These are phyloP conservation scores for Aldabrachelys gigantea DNA, from an alignment of 2,113 vertebrate genomes.

Conservation along the genomic window DNA sequence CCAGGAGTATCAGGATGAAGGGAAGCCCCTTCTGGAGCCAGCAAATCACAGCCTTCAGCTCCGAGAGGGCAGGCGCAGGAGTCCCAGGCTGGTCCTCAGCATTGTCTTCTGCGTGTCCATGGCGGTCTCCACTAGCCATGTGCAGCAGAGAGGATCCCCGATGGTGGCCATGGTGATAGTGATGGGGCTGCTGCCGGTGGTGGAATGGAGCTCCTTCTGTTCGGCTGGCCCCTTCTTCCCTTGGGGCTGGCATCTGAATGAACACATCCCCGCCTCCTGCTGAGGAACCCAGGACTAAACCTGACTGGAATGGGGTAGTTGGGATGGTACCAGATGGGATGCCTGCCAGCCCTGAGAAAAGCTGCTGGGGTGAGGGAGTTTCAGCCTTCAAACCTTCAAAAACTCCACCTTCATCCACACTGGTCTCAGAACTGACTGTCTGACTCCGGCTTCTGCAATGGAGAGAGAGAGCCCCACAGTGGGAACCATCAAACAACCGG, in stretches of 20 bases:
- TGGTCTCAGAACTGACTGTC: conserved; percentile 90
- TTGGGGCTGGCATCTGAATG: conserved; percentile 90
- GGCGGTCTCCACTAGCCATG: conserved; percentile 85
- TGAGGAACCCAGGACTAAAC: conserved; percentile 90
- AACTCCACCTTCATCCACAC: conserved; percentile 90
- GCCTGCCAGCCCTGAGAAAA: conserved; percentile 90
- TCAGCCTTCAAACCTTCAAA: conserved; percentile 96
- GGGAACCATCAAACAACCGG: not conserved
- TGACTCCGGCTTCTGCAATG: conserved; percentile 89
- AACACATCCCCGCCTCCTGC: conserved; percentile 88
- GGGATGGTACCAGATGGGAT: conserved; percentile 85
- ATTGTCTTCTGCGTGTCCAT: conserved; percentile 85
- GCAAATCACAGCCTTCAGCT: conserved; percentile 90
- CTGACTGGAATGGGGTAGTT: conserved; percentile 86
- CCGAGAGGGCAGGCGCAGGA: conserved; percentile 91
- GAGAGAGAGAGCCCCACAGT: not conserved
- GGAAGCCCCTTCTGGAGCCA: conserved; percentile 98
- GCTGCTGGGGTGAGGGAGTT: conserved; percentile 85
- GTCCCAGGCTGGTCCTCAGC: conserved; percentile 84
- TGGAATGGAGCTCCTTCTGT: conserved; percentile 84
- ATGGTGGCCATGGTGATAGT: conserved; percentile 88
- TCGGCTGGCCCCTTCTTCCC: conserved; percentile 87
- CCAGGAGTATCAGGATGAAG: conserved; percentile 95
- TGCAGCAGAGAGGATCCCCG: conserved; percentile 89
- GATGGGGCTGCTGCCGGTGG: conserved; percentile 78